phyloP scores from a whole-genome alignment of 2,113 vertebrate genomes.

The Procavia capensis region DNA sequence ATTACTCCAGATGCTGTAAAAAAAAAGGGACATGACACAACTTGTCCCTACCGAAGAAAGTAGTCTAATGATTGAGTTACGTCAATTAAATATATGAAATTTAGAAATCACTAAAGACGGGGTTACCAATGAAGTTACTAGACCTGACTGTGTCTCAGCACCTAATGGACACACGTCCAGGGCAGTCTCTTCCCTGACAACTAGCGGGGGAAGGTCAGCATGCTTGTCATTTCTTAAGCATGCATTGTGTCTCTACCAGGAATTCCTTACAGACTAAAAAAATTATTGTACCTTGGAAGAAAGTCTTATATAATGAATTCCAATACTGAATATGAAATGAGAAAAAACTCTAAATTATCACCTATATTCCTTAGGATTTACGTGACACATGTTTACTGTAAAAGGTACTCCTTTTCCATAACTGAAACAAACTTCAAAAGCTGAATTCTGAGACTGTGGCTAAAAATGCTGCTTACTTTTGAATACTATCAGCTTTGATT shows the following conservation, averaged over 20 bases:
- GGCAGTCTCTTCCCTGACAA: background rate
- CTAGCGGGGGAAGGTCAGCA: background rate
- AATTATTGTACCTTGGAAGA: background rate
- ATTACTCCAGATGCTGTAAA: slow-evolving; percentile 61
- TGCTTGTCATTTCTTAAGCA: slow-evolving; percentile 9
- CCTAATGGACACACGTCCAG: background rate
- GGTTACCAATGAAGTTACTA: background rate
- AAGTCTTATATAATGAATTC: slow-evolving; percentile 29
- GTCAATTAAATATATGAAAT: background rate
- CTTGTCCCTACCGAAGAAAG: slow-evolving; percentile 17
- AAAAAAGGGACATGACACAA: slow-evolving; percentile 37
- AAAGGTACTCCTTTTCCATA: background rate
- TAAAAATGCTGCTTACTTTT: slow-evolving; percentile 20
- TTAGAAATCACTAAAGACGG: background rate
- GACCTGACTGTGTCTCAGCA: background rate
- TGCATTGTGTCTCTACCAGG: background rate
- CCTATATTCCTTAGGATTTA: background rate
- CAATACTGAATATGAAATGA: background rate
- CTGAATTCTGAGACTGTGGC: slow-evolving; percentile 33
- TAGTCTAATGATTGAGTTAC: background rate
- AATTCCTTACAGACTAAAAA: slow-evolving; percentile 47
- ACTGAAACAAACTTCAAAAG: slow-evolving; percentile 37
- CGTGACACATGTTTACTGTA: background rate
- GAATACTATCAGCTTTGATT: background rate
- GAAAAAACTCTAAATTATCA: background rate